A percentile compares a stretch with the other conserved stretches of the same genome.
phyloP scores from a whole-genome alignment of 2,113 vertebrate species.

The Ceuthmochares aereus region DNA sequence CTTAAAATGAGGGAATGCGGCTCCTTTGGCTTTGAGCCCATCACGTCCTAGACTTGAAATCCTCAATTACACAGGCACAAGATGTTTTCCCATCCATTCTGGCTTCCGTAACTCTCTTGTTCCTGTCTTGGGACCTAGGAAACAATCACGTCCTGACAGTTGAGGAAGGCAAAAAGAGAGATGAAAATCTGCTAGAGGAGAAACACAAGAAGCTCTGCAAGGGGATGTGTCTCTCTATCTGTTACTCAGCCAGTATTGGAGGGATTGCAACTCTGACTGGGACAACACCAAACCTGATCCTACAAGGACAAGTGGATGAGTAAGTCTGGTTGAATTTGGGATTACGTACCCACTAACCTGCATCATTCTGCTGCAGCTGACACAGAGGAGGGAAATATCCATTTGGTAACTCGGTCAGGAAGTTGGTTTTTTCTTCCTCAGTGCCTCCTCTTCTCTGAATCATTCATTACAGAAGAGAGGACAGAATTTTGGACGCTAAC shows the following conservation, averaged over 20 bases:
- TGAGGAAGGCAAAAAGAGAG: background rate
- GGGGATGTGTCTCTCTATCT: constrained; percentile 88
- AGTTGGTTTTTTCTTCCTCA: background rate
- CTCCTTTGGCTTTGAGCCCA: background rate
- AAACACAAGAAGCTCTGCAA: constrained; percentile 81
- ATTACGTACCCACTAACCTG: background rate
- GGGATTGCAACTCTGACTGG: constrained; percentile 93
- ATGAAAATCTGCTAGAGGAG: background rate
- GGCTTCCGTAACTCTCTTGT: background rate
- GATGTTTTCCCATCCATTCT: background rate
- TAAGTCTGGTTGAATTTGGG: constrained; percentile 69
- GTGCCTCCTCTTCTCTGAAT: background rate
- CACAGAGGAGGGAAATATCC: background rate
- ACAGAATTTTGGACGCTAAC: background rate
- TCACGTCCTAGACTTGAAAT: background rate
- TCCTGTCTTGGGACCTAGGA: constrained; percentile 43
- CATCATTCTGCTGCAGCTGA: background rate
- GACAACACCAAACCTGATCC: constrained; percentile 90
- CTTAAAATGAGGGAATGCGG: background rate
- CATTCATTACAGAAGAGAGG: background rate
- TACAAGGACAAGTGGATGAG: constrained; percentile 89
- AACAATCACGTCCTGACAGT: background rate
- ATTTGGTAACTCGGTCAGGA: background rate
- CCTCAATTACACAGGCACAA: background rate
- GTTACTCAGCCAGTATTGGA: constrained; percentile 93